phyloP scores from a whole-genome alignment of 2,797 vertebrate genomes.

The Loris lydekkerianus region DNA sequence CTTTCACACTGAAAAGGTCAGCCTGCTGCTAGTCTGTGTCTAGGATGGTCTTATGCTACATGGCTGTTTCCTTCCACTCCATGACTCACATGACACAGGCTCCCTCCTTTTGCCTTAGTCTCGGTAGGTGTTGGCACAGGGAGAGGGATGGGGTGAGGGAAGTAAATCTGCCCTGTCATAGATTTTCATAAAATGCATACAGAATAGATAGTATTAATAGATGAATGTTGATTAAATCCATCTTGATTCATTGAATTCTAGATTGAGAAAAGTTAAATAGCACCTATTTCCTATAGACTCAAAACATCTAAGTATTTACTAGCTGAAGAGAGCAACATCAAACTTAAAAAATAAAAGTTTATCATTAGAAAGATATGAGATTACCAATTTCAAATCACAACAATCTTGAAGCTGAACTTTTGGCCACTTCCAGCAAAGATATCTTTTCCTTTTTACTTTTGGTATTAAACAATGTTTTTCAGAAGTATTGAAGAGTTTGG shows the following conservation, averaged over 20 bases:
- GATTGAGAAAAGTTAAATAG: not conserved
- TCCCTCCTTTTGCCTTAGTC: not conserved
- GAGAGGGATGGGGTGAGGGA: not conserved
- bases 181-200: not conserved
- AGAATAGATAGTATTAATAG: too few relatives aligned
- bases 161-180: not conserved
- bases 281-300: not conserved
- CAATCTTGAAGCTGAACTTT: not conserved
- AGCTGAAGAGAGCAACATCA: not conserved
- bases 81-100: not conserved
- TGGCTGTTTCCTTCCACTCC: not conserved
- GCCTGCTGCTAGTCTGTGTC: not conserved
- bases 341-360: not conserved
- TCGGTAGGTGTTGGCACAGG: not conserved
- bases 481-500: not conserved
- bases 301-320: not conserved
- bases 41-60: not conserved
- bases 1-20: not conserved
- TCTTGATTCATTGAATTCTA: not conserved
- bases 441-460: not conserved
- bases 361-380: not conserved
- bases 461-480: not conserved
- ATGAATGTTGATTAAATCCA: not conserved
- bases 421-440: not conserved
- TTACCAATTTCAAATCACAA: not conserved